Conservation (phyloP, 2,888 invertebrate genomes). For the Ectemnius lituratus region DNA sequence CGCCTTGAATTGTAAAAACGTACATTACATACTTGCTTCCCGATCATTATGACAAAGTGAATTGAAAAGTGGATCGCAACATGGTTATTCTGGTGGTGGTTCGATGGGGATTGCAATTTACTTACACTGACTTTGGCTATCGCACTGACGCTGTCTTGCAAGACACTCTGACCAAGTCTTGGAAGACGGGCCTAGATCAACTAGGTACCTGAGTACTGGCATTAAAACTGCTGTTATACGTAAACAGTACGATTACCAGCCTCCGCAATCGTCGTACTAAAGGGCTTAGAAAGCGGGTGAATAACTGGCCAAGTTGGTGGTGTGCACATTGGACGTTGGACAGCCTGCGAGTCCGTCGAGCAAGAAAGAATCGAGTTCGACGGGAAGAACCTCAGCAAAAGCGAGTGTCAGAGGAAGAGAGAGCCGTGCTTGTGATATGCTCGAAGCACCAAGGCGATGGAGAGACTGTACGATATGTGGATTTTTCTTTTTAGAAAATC, state of each 20-base stretch:
- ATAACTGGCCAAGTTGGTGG: constrained; percentile 22
- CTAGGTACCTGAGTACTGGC: neutral
- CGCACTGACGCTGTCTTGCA: neutral
- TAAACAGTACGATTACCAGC: constrained; percentile 64
- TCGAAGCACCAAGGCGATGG: neutral
- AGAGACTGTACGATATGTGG: constrained; percentile 33
- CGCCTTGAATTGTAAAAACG: neutral
- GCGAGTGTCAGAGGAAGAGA: constrained; percentile 1
- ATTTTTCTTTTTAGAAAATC: constrained; percentile 59
- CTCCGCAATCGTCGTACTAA: constrained; percentile 53
- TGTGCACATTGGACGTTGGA: constrained; percentile 37
- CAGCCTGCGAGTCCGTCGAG: neutral
- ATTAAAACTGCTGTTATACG: constrained; percentile 54
- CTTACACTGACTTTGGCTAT: neutral
- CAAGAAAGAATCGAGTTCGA: constrained; percentile 11
- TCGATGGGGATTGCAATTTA: too few relatives aligned
- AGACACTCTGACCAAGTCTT: constrained; percentile 4
- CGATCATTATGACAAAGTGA: too few relatives aligned
- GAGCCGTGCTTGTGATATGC: neutral
- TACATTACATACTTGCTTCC: too few relatives aligned
- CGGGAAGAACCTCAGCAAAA: neutral
- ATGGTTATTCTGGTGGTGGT: too few relatives aligned
- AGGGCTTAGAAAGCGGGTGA: constrained; percentile 47
- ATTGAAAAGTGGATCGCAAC: too few relatives aligned
- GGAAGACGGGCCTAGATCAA: neutral